Evolutionary conservation across 2,888 invertebrate species (phyloP).

Genomic region (Cancer borealis): DNA sequence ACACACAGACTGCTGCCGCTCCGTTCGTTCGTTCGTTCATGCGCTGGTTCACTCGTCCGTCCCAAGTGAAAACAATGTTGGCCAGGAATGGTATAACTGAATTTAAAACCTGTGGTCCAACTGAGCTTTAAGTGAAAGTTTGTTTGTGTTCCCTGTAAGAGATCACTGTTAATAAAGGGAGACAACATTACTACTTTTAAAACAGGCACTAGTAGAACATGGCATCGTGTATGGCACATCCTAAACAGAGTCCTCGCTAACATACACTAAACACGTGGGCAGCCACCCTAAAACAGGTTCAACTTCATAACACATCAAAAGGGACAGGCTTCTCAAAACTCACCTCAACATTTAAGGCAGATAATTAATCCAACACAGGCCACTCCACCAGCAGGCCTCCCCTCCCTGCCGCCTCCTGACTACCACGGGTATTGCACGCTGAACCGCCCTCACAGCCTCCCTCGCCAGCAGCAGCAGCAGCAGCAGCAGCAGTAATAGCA

Average conservation of each 20-base stretch:
- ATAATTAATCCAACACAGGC: neutral
- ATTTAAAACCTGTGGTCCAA: neutral
- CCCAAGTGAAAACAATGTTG: neutral
- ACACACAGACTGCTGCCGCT: neutral
- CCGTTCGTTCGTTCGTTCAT: neutral
- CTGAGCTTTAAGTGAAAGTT: neutral
- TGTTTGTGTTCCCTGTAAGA: neutral
- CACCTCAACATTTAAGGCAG: neutral
- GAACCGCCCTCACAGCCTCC: conserved; percentile 23
- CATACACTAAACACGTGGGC: neutral
- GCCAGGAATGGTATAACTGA: neutral
- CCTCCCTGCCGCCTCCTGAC: neutral
- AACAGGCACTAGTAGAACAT: conserved; percentile 35
- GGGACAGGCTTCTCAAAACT: neutral
- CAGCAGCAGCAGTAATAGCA: neutral
- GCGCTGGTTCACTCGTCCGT: neutral
- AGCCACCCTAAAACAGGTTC: neutral
- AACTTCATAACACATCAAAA: neutral
- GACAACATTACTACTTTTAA: conserved; percentile 17
- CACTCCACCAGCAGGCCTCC: neutral
- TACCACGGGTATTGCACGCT: conserved; percentile 27
- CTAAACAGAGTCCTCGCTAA: neutral
- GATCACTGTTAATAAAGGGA: conserved; percentile 38
- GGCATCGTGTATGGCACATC: conserved; percentile 28
- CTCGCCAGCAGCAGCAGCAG: neutral